These are phyloP conservation scores for Ichneumoninae sp. DNA, from an alignment of 2,888 invertebrate species.

Conservation along the genomic window DNA sequence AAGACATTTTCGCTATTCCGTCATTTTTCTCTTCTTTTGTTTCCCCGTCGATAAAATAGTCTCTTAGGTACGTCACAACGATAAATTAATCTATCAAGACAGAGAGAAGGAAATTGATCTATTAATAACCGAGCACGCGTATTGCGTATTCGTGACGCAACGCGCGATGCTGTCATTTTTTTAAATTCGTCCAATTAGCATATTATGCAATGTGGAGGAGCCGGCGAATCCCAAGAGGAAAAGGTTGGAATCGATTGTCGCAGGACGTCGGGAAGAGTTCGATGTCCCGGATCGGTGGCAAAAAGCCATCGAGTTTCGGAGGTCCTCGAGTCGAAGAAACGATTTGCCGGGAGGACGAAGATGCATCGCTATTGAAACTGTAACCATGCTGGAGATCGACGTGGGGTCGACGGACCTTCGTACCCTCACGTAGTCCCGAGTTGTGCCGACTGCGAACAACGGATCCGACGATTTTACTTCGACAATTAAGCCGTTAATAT, in stretches of 20 bases:
- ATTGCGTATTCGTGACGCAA: conserved; percentile 9
- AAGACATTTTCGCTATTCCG: conserved; percentile 44
- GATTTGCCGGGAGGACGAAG: conserved; percentile 33
- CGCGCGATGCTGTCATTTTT: not conserved
- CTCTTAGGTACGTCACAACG: conserved; percentile 43
- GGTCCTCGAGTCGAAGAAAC: conserved; percentile 32
- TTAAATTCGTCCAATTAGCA: conserved; percentile 3
- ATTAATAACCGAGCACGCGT: conserved; percentile 44
- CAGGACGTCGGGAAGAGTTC: conserved; percentile 21
- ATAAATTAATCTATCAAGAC: conserved; percentile 52
- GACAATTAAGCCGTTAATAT: too few relatives aligned
- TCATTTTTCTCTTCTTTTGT: not conserved
- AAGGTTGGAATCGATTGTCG: conserved; percentile 8
- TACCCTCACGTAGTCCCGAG: not conserved
- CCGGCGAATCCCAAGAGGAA: not conserved
- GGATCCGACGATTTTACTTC: not conserved
- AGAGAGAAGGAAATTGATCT: conserved; percentile 41
- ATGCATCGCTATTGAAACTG: conserved; percentile 24
- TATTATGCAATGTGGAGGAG: conserved; percentile 18
- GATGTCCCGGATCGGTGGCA: conserved; percentile 25
- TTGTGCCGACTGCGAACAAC: not conserved
- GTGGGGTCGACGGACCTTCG: conserved; percentile 32
- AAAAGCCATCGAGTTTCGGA: conserved; percentile 30
- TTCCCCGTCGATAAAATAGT: conserved; percentile 32
- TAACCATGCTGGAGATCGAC: conserved; percentile 20